Percentiles rank a stretch among this genome's conserved stretches.
phyloP scores from a whole-genome alignment of 2,888 invertebrate species.

The Agonopterix subpropinquella region DNA sequence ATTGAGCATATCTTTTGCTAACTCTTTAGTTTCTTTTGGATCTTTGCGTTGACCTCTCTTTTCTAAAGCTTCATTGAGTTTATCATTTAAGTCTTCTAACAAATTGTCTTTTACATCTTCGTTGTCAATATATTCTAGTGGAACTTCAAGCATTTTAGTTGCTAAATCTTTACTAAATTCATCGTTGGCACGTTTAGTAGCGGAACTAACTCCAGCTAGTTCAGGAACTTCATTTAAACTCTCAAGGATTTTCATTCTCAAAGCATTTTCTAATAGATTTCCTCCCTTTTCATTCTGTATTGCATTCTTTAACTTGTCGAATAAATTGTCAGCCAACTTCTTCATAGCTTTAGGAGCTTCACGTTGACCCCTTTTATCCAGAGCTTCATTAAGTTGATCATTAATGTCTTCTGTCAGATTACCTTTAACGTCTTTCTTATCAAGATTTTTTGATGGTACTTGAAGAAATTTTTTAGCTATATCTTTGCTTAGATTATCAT shows the following conservation, averaged over 20 bases:
- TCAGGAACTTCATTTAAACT: background rate
- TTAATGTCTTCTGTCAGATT: conserved; percentile 16
- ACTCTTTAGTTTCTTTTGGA: background rate
- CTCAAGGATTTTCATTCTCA: background rate
- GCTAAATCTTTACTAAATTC: background rate
- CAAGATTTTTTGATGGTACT: background rate
- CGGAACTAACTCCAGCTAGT: background rate
- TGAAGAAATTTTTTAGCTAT: background rate
- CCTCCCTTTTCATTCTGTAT: background rate
- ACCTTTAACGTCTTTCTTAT: conserved; percentile 10
- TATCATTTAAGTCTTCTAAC: background rate
- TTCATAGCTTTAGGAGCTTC: conserved; percentile 10
- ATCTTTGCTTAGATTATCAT: background rate
- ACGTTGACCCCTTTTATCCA: conserved; percentile 3
- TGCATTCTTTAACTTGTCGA: conserved; percentile 1
- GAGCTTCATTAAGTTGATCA: conserved; percentile 20
- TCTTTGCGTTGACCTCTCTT: background rate
- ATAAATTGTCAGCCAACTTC: conserved; percentile 10
- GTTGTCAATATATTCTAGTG: background rate
- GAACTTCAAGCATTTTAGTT: background rate
- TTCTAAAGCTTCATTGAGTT: background rate
- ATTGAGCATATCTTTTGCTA: background rate
- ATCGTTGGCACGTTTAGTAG: background rate
- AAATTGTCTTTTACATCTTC: background rate
- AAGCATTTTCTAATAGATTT: background rate